Base-by-base conservation (phyloP, 2,113 vertebrate species). In the Zeus faber region DNA sequence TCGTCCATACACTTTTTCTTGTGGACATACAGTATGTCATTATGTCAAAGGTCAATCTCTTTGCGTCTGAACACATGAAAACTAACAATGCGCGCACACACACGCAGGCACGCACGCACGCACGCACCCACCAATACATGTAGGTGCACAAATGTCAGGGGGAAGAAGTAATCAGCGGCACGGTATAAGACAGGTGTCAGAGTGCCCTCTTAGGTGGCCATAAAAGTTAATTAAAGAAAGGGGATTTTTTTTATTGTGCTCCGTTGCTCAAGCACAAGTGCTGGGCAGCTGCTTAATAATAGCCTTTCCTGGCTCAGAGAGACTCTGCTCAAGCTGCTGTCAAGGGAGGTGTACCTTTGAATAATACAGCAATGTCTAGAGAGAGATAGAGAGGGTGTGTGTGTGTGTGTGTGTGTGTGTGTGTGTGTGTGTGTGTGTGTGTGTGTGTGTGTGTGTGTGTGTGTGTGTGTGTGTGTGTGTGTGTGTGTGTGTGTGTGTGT, bases 141-240 rank as follows among this genome's bases (percentile, higher is more conserved):
- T 8, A 49, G 33, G 52, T 25, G 48, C 9, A 52, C 56, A 66
- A 26, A 64, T 58, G 49, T 35, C 49, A 53, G 62, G 59, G 59
- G 59, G 31, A 66, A 74, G 69, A 77, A 83, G 68, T 76, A 67
- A 69, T 68, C 67, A 49, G 54, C 48, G 54, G 68, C 39, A 58
- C 62, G 67, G 46, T 64, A 62, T 47, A 59, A 82, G 79, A 82
- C 78, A 79, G 69, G 81, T 89, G 82, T 83, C 83, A 77, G 71
- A 52, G 33, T 75, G 83, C 83, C 77, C 74, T 84, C 74, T 81
- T 84, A 11, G 35, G 65, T n/a, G 70, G 77, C 67, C 77, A 71
- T 86, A 84, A 87, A 89, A 84, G 77, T 84, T 85, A 85, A 89
- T 88, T 87, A 86, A 85, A 86, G 81, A 79, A 74, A 77, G 80